Conservation (phyloP, 2,113 vertebrate genomes). For the Riparia riparia region DNA sequence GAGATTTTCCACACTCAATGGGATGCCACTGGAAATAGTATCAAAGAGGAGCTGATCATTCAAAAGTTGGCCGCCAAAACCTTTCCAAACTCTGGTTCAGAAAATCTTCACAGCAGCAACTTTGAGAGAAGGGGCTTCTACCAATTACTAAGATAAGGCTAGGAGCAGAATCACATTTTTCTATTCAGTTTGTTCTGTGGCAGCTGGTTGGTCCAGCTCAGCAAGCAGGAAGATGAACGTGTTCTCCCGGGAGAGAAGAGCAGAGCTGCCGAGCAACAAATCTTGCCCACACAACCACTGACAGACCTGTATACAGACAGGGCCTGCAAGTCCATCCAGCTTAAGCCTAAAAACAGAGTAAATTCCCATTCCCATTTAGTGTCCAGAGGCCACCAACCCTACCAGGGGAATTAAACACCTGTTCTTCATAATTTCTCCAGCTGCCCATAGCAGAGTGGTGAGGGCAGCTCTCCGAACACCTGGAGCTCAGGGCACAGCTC, state of each 20-base stretch:
- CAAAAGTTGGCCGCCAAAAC: neutral
- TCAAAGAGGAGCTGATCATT: neutral
- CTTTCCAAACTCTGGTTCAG: neutral
- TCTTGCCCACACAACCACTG: neutral
- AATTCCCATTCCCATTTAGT: neutral
- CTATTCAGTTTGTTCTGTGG: neutral
- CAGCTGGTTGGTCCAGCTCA: neutral
- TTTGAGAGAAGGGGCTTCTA: neutral
- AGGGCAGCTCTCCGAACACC: fast-evolving
- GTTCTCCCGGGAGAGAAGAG: neutral
- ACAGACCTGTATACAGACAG: neutral
- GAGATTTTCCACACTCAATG: neutral
- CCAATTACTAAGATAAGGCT: neutral
- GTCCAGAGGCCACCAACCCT: neutral
- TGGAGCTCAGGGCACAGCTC: fast-evolving
- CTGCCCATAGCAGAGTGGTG: neutral
- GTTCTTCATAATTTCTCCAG: neutral
- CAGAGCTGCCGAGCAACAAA: neutral
- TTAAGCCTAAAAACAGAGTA: neutral
- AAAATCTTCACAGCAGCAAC: neutral
- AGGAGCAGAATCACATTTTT: neutral
- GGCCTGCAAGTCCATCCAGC: neutral
- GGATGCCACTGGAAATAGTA: neutral
- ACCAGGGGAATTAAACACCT: neutral
- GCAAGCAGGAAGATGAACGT: neutral